phyloP scores from a whole-genome alignment of 64 coral and sea anemone species.

The Montipora foliosa region DNA sequence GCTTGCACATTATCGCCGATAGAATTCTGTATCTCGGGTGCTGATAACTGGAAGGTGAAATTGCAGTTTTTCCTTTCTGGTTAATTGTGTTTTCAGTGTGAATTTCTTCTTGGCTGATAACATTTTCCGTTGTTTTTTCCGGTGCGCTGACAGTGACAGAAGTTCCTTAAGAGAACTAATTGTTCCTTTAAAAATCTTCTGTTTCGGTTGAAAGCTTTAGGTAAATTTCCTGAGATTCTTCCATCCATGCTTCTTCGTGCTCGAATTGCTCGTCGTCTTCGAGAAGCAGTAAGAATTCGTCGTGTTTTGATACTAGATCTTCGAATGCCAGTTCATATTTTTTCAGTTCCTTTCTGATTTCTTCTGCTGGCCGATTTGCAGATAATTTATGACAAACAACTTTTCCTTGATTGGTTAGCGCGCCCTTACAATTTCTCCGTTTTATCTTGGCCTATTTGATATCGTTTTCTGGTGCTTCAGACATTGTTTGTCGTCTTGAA shows the following conservation, averaged over 20 bases:
- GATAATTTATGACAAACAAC: neutral
- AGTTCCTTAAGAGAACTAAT: neutral
- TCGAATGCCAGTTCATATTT: neutral
- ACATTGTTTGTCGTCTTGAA: conserved; percentile 22
- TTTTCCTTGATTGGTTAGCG: conserved; percentile 25
- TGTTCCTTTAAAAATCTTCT: conserved; percentile 16
- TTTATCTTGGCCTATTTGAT: conserved; percentile 21
- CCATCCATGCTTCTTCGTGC: conserved; percentile 19
- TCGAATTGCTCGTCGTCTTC: conserved; percentile 9
- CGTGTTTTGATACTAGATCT: conserved; percentile 6
- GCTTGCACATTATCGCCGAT: neutral
- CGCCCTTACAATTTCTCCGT: conserved; percentile 12
- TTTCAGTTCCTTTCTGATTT: conserved; percentile 5
- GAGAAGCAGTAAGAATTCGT: neutral
- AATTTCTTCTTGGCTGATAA: neutral
- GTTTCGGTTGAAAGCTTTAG: neutral
- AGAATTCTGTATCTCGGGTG: neutral
- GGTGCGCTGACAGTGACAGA: neutral
- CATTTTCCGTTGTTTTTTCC: neutral
- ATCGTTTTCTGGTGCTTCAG: conserved; percentile 11
- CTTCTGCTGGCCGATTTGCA: conserved; percentile 19
- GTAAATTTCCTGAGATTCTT: conserved; percentile 3
- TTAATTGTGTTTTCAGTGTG: neutral
- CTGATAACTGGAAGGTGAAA: neutral
- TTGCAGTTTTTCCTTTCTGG: conserved; percentile 9